Percentiles rank a stretch among this genome's conserved stretches.
These are phyloP conservation scores for Colossoma macropomum DNA, from an alignment of 2,113 vertebrate genomes.

Conservation along the genomic window DNA sequence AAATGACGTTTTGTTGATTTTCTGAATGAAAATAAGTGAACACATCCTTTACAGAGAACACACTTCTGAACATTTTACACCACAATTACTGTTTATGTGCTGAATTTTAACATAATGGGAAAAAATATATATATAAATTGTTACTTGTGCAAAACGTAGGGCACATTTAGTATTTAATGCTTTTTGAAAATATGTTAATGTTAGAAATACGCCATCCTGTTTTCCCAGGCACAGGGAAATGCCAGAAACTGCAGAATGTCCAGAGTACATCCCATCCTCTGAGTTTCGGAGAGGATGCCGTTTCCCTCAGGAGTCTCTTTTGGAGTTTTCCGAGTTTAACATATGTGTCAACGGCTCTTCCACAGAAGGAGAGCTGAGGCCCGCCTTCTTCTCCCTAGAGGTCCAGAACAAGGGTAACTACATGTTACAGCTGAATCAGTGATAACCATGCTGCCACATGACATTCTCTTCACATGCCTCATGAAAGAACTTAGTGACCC, in stretches of 20 bases:
- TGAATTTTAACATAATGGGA: too few species aligned
- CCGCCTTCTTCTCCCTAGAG: constrained; percentile 75
- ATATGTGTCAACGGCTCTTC: constrained; percentile 86
- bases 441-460: background rate
- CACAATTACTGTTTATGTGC: too few species aligned
- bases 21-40: too few species aligned
- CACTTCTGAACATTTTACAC: too few species aligned
- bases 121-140: too few species aligned
- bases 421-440: background rate
- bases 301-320: constrained; percentile 69
- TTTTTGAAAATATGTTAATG: too few species aligned
- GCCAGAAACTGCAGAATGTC: constrained; percentile 71
- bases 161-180: too few species aligned
- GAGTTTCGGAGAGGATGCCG: constrained; percentile 75
- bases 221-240: constrained; percentile 80
- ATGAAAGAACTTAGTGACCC: too few species aligned
- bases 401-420: constrained; percentile 85
- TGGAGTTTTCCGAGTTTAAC: constrained; percentile 84
- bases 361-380: constrained; percentile 56
- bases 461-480: background rate
- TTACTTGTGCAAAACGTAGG: too few species aligned
- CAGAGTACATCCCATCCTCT: constrained; percentile 65
- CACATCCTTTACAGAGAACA: too few species aligned
- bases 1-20: too few species aligned
- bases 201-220: background rate